These are phyloP conservation scores for Coenonympha glycerion DNA, from an alignment of 2,888 invertebrate genomes.

Conservation along the genomic window DNA sequence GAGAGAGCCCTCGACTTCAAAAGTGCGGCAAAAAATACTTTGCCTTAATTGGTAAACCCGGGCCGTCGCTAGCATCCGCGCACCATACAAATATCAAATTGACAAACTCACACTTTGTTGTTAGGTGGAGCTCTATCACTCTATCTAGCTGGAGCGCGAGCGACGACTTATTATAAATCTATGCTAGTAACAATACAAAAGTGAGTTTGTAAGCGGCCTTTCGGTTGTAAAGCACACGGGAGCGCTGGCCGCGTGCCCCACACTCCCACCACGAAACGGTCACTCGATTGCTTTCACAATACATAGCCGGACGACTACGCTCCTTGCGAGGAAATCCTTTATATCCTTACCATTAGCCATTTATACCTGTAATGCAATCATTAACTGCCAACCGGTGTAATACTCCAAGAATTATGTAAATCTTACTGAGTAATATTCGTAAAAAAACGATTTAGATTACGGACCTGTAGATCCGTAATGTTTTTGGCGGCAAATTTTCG, in stretches of 20 bases:
- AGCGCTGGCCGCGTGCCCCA: slow-evolving; percentile 57
- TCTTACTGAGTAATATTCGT: neutral
- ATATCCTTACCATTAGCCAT: slow-evolving; percentile 2
- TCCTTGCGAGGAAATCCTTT: slow-evolving; percentile 36
- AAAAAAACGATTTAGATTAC: neutral
- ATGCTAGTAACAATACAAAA: neutral
- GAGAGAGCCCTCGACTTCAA: too few species aligned
- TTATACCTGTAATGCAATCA: neutral
- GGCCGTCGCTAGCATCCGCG: too few species aligned
- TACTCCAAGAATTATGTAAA: slow-evolving; percentile 5
- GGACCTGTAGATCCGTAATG: neutral
- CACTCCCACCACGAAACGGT: slow-evolving; percentile 49
- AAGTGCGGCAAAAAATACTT: too few species aligned
- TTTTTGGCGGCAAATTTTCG: slow-evolving; percentile 23
- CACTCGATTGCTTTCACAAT: slow-evolving; percentile 71
- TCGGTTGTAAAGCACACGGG: slow-evolving; percentile 43
- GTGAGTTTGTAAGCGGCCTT: slow-evolving; percentile 19
- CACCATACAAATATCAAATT: too few species aligned
- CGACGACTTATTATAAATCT: too few species aligned
- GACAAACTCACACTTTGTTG: too few species aligned
- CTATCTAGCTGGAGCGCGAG: too few species aligned
- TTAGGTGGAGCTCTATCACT: too few species aligned
- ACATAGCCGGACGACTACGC: slow-evolving; percentile 73
- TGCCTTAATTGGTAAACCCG: too few species aligned
- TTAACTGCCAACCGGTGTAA: neutral